Conservation (phyloP, 2,797 vertebrate genomes). For the Pteronotus mesoamericanus region DNA sequence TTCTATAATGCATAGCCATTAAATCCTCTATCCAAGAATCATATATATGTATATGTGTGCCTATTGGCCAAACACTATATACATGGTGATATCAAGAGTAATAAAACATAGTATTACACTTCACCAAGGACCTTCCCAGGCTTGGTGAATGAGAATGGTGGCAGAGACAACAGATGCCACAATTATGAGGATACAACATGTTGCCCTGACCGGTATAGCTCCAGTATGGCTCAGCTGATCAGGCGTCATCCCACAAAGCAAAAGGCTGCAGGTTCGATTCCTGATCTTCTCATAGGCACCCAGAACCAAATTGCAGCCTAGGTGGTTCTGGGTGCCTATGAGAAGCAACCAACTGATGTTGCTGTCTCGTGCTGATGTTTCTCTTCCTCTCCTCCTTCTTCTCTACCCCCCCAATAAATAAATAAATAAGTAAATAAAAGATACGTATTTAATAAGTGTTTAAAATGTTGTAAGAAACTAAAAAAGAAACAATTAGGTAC, state of each 20-base stretch:
- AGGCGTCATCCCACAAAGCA: too few relatives aligned
- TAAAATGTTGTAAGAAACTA: neutral
- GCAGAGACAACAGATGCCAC: neutral
- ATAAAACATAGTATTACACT: neutral
- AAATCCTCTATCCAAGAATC: neutral
- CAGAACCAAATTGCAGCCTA: too few relatives aligned
- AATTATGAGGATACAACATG: neutral
- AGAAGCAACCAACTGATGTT: too few relatives aligned
- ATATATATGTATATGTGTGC: neutral
- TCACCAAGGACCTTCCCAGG: neutral
- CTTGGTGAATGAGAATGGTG: neutral
- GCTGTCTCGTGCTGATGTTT: too few relatives aligned
- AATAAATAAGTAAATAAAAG: too few relatives aligned
- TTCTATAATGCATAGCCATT: neutral
- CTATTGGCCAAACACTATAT: neutral
- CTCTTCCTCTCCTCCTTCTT: too few relatives aligned
- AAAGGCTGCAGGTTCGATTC: too few relatives aligned
- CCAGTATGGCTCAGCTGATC: neutral
- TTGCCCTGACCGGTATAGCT: neutral
- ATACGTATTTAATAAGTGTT: neutral
- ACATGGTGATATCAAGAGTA: neutral
- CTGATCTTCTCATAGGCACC: too few relatives aligned
- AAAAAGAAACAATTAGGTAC: neutral
- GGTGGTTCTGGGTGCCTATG: too few relatives aligned
- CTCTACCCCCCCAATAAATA: too few relatives aligned